Evolutionary conservation across 2,797 vertebrate genomes (phyloP).

Genomic region (Selene dorsalis): DNA sequence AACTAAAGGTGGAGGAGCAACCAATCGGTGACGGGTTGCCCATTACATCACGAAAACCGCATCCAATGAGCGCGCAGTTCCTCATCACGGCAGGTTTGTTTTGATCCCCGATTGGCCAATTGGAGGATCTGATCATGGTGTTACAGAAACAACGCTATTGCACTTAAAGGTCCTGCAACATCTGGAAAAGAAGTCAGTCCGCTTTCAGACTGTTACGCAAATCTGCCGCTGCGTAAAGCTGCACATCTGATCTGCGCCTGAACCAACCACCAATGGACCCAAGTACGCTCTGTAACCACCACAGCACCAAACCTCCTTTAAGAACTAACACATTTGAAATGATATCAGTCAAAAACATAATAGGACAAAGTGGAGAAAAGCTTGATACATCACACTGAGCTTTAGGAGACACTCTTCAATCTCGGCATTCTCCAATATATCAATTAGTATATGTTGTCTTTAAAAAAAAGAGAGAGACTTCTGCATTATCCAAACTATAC

Average conservation of each 20-base stretch:
- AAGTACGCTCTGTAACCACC: background rate
- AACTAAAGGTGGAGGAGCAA: background rate
- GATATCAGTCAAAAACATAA: rapidly evolving
- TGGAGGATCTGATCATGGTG: constrained; percentile 74
- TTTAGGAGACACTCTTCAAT: background rate
- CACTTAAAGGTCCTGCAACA: background rate
- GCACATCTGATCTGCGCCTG: background rate
- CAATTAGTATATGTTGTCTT: background rate
- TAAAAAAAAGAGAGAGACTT: background rate
- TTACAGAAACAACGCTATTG: constrained; percentile 14
- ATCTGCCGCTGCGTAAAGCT: background rate
- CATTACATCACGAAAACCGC: rapidly evolving
- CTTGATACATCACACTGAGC: rapidly evolving
- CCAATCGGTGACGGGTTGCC: constrained; percentile 31
- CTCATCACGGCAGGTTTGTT: constrained; percentile 58
- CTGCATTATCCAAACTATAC: background rate
- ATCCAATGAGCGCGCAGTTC: constrained; percentile 53
- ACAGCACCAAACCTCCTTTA: background rate
- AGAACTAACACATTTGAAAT: background rate
- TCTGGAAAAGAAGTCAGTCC: background rate
- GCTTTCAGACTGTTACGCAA: background rate
- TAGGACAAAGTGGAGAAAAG: no score
- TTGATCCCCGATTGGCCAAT: constrained; percentile 65
- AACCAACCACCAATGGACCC: background rate
- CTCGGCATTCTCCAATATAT: background rate